phyloP scores from a whole-genome alignment of 2,797 vertebrate species.

The Limnodromus scolopaceus region DNA sequence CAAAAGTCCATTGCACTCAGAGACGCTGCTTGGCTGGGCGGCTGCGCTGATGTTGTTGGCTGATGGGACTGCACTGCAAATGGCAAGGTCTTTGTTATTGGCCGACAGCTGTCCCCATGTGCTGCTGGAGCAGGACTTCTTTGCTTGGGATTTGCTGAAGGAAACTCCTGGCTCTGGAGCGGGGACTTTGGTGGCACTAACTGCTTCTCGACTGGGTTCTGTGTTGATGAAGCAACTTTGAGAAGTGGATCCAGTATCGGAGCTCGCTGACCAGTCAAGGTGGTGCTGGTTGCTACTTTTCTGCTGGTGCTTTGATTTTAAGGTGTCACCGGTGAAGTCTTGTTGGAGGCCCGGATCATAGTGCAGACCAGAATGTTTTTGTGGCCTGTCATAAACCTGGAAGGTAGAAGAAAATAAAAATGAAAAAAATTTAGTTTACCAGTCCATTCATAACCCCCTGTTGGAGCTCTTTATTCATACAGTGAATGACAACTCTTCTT shows the following conservation, averaged over 20 bases:
- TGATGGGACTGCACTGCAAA: conserved; percentile 65
- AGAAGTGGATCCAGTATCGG: conserved; percentile 79
- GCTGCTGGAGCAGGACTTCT: conserved; percentile 78
- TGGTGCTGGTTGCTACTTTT: conserved; percentile 89
- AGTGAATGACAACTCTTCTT: not conserved
- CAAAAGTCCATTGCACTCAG: conserved; percentile 75
- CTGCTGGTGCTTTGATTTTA: conserved; percentile 95
- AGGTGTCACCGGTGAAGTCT: conserved; percentile 91
- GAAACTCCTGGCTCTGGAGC: conserved; percentile 80
- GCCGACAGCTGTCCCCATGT: conserved; percentile 79
- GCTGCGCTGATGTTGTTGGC: conserved; percentile 56
- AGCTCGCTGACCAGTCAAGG: conserved; percentile 87
- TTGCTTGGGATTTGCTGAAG: conserved; percentile 84
- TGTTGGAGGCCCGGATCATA: conserved; percentile 86
- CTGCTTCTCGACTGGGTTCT: conserved; percentile 84
- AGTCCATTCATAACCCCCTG: not conserved
- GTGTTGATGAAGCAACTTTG: conserved; percentile 83
- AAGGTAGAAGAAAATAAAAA: conserved; percentile 45
- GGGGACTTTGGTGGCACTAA: conserved; percentile 82
- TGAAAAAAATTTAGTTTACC: not conserved
- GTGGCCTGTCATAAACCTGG: conserved; percentile 92
- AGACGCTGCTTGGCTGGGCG: conserved; percentile 54
- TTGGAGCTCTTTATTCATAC: not conserved
- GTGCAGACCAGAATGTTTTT: conserved; percentile 87
- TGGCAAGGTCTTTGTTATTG: conserved; percentile 72